Percentiles rank a stretch among this genome's conserved stretches.
Conservation (phyloP, 2,888 invertebrate species). For the Aquatica leii region DNA sequence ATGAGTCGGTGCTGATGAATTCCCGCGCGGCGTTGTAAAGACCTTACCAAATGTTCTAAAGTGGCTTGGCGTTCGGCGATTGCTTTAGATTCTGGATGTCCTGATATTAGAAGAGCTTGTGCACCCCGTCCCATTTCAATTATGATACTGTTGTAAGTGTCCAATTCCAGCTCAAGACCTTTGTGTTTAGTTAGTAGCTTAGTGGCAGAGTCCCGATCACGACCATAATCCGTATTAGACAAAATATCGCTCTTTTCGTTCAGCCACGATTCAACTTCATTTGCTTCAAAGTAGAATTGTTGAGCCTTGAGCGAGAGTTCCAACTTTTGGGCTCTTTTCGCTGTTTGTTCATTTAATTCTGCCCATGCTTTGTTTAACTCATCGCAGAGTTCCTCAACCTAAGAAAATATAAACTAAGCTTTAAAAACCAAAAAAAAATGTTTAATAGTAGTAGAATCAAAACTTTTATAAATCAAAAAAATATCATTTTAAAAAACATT, state of each 20-base stretch:
- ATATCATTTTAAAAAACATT: neutral
- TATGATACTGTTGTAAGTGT: constrained; percentile 90
- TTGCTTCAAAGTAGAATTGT: constrained; percentile 90
- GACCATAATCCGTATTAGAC: constrained; percentile 85
- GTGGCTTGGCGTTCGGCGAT: constrained; percentile 79
- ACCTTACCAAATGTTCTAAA: constrained; percentile 79
- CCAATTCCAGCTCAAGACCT: constrained; percentile 88
- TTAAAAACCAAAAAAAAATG: neutral
- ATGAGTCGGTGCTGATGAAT: constrained; percentile 85
- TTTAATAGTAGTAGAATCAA: neutral
- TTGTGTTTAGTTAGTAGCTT: constrained; percentile 95
- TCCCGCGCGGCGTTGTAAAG: constrained; percentile 81
- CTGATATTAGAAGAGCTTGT: constrained; percentile 78
- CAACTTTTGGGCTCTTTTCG: constrained; percentile 76
- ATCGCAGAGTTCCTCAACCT: constrained; percentile 79
- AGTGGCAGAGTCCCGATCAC: constrained; percentile 89
- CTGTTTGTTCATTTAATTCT: constrained; percentile 74
- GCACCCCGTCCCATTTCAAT: constrained; percentile 93
- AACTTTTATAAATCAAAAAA: neutral
- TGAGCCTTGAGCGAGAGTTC: constrained; percentile 90
- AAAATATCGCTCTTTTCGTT: constrained; percentile 85
- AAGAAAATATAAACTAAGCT: constrained; percentile 26
- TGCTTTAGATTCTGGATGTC: constrained; percentile 85
- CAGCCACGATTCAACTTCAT: constrained; percentile 93
- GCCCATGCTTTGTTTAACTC: constrained; percentile 78